These are phyloP conservation scores for Menura novaehollandiae DNA, from an alignment of 2,113 vertebrate species.

Conservation along the genomic window DNA sequence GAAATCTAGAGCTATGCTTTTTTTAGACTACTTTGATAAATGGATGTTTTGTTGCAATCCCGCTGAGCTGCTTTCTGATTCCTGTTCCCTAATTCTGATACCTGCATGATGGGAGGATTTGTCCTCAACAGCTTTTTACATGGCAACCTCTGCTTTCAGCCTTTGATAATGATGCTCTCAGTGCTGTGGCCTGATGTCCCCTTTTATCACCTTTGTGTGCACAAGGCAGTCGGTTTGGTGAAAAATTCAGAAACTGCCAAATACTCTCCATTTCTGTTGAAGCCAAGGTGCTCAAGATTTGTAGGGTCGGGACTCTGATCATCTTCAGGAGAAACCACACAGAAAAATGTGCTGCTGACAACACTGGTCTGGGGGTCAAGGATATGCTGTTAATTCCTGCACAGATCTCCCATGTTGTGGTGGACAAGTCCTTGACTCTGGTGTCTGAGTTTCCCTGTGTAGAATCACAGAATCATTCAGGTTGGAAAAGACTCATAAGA, in stretches of 20 bases:
- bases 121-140: background rate
- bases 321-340: background rate
- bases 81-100: background rate
- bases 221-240: background rate
- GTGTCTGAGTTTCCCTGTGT: background rate
- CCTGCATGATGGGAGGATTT: background rate
- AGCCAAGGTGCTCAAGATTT: background rate
- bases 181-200: background rate
- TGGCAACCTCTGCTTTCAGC: background rate
- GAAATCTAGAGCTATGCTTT: background rate
- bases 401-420: background rate
- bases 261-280: background rate
- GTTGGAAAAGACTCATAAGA: background rate
- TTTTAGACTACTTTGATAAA: conserved; percentile 25
- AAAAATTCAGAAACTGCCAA: background rate
- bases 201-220: background rate
- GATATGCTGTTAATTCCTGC: background rate
- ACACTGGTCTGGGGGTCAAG: background rate
- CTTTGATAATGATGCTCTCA: background rate
- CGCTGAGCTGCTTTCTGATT: background rate
- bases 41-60: conserved; percentile 1
- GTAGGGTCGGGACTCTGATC: background rate
- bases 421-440: background rate
- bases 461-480: background rate
- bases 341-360: background rate